A percentile compares a stretch with the other conserved stretches of the same genome.
Conservation (phyloP, 1,140 invertebrate genomes). For the Helicoverpa armigera region DNA sequence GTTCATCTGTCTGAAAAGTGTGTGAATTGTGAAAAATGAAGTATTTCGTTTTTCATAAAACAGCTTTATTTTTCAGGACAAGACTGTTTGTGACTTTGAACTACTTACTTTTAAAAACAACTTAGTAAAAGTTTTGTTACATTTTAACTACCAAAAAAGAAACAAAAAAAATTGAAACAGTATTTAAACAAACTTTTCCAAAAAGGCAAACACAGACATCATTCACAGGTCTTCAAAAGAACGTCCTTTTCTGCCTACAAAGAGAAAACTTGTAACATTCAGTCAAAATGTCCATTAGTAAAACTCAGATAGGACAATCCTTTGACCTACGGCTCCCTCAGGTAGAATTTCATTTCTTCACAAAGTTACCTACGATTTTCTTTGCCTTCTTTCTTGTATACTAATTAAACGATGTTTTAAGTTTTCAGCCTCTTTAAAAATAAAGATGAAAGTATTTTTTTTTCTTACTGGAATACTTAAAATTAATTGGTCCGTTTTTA, state of each 20-base stretch:
- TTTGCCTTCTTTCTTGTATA: not conserved
- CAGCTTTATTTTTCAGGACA: too few species aligned
- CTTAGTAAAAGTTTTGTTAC: too few species aligned
- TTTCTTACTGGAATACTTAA: too few species aligned
- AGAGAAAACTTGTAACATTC: conserved; percentile 25
- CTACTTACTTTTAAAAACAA: not conserved
- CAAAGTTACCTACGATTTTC: not conserved
- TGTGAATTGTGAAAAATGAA: too few species aligned
- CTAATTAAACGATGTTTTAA: not conserved
- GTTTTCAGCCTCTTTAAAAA: not conserved
- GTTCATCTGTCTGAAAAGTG: too few species aligned
- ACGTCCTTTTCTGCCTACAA: not conserved
- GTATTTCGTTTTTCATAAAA: too few species aligned
- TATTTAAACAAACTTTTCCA: not conserved
- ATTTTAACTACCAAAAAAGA: too few species aligned
- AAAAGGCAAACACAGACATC: not conserved
- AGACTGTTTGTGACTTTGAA: not conserved
- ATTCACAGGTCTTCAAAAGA: conserved; percentile 1
- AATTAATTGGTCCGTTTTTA: too few species aligned
- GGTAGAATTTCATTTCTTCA: not conserved
- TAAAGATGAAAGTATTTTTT: not conserved
- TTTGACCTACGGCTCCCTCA: conserved; percentile 1
- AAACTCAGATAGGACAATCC: conserved; percentile 4
- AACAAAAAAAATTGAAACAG: too few species aligned
- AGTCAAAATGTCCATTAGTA: conserved; percentile 26